Percentiles rank a stretch among this genome's conserved stretches.
Conservation (phyloP, 2,113 vertebrate genomes). For the Colaptes auratus region DNA sequence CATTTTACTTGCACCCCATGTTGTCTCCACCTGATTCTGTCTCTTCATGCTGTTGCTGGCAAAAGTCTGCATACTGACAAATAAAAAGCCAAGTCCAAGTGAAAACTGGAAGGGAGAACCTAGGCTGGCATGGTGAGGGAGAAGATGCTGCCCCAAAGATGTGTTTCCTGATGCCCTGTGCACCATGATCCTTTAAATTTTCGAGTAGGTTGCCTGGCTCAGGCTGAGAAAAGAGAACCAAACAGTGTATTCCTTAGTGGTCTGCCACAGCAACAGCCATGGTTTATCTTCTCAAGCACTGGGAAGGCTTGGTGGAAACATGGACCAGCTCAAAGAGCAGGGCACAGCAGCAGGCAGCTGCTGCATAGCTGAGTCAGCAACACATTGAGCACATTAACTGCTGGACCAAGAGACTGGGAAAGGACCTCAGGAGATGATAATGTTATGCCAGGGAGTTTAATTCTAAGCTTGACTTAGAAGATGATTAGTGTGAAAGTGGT, state of each 20-base stretch:
- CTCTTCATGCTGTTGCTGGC: not conserved
- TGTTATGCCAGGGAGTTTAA: not conserved
- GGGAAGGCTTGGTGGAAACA: not conserved
- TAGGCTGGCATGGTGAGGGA: not conserved
- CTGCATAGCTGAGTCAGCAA: not conserved
- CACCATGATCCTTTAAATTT: no score
- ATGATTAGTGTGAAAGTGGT: not conserved
- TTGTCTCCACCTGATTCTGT: not conserved
- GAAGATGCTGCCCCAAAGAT: not conserved
- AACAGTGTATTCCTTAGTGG: not conserved
- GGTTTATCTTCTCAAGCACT: not conserved
- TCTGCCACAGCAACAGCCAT: not conserved
- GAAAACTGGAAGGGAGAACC: not conserved
- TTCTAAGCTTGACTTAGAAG: not conserved
- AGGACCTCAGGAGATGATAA: not conserved
- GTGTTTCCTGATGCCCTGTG: no score
- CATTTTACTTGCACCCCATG: accelerated
- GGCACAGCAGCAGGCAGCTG: not conserved
- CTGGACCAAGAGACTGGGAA: not conserved
- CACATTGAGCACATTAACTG: accelerated
- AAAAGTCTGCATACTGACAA: not conserved
- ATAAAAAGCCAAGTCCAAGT: not conserved
- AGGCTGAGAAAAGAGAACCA: not conserved
- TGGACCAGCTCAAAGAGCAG: not conserved
- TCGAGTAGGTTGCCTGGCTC: not conserved